Evolutionary conservation across 2,113 vertebrate species (phyloP).

Genomic region (Austrofundulus limnaeus): DNA sequence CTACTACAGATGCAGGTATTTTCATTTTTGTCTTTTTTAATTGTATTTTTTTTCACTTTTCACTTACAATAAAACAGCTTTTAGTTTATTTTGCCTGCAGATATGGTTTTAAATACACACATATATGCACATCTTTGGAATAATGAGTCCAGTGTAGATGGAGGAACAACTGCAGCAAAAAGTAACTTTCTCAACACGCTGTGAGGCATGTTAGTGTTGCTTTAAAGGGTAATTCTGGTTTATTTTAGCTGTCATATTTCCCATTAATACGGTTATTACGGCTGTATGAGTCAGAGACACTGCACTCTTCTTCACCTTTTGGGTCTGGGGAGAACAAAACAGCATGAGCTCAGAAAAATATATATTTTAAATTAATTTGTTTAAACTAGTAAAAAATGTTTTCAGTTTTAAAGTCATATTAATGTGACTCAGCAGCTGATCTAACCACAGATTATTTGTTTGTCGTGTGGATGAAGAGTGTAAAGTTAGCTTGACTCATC

Average conservation of each 20-base stretch:
- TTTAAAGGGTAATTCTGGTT: neutral
- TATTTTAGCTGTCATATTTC: conserved; percentile 4
- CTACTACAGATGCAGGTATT: too few relatives aligned
- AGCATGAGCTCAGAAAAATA: neutral
- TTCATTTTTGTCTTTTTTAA: too few relatives aligned
- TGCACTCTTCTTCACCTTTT: neutral
- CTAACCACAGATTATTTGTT: too few relatives aligned
- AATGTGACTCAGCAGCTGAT: neutral
- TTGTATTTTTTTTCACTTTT: too few relatives aligned
- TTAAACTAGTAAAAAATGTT: neutral
- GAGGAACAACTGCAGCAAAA: conserved; percentile 8
- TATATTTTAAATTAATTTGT: neutral
- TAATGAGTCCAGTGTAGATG: neutral
- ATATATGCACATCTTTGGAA: too few relatives aligned
- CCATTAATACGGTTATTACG: neutral
- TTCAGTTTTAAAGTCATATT: neutral
- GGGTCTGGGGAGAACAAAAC: neutral
- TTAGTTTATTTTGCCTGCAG: neutral
- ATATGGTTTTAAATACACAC: neutral
- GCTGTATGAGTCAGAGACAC: neutral
- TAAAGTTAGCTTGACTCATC: neutral
- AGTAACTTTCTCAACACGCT: neutral
- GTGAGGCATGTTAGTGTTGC: neutral
- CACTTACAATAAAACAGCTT: too few relatives aligned
- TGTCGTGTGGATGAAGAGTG: neutral